Conservation (phyloP, 2,113 vertebrate genomes). For the Progne subis region DNA sequence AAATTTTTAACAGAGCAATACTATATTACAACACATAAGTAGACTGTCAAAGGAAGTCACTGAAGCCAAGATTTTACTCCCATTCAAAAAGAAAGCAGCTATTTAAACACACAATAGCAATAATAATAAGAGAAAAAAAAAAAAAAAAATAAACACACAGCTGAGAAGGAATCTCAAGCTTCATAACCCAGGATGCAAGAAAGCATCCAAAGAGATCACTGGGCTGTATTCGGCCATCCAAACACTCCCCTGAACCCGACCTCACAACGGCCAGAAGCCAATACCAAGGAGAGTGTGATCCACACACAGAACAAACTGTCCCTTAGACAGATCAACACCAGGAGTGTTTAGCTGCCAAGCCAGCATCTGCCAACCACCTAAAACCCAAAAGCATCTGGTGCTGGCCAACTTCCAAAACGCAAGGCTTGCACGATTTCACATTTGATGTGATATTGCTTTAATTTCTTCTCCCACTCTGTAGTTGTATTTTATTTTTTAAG, state of each 20-base stretch:
- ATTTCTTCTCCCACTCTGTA: background rate
- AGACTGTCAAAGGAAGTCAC: constrained; percentile 21
- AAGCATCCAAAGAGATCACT: background rate
- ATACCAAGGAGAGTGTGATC: background rate
- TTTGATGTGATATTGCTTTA: background rate
- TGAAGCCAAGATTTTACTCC: constrained; percentile 28
- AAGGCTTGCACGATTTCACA: background rate
- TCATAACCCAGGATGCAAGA: background rate
- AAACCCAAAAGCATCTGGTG: constrained; percentile 3
- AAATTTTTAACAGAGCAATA: constrained; percentile 44
- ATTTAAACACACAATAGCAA: constrained; percentile 12
- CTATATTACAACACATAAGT: background rate
- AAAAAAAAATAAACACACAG: background rate
- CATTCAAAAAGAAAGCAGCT: constrained; percentile 7
- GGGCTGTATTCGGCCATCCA: background rate
- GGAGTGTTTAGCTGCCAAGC: constrained; percentile 10
- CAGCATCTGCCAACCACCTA: constrained; percentile 45
- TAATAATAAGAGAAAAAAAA: background rate
- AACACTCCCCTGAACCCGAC: background rate
- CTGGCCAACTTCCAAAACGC: background rate
- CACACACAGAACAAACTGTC: constrained; percentile 18
- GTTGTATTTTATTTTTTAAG: background rate
- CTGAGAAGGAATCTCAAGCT: background rate
- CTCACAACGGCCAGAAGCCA: background rate
- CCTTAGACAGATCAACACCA: background rate